phyloP scores from a whole-genome alignment of 2,113 vertebrate species.

The Pygoscelis adeliae region DNA sequence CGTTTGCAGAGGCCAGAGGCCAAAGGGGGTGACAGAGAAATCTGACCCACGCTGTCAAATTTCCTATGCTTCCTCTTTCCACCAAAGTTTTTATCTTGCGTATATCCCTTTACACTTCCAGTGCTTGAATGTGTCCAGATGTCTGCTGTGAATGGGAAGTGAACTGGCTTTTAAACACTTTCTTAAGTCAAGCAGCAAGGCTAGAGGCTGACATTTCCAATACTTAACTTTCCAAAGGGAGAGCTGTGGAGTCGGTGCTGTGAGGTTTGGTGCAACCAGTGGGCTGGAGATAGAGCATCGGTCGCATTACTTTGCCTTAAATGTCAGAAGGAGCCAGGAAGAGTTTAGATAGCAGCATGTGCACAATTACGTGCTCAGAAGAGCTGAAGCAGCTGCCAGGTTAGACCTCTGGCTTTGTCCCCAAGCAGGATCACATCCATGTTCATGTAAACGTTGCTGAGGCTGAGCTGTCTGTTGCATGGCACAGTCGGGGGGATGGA shows the following conservation, averaged over 20 bases:
- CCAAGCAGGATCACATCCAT: background rate
- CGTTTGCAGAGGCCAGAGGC: background rate
- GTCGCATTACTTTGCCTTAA: background rate
- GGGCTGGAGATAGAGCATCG: background rate
- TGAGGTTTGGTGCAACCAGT: background rate
- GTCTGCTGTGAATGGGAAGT: background rate
- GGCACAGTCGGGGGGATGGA: background rate
- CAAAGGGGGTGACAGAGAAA: background rate
- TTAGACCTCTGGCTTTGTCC: slow-evolving; percentile 26
- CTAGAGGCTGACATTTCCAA: slow-evolving; percentile 15
- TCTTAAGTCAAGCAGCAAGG: background rate
- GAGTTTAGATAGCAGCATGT: background rate
- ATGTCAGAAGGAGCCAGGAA: background rate
- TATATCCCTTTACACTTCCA: background rate
- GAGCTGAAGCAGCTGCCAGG: slow-evolving; percentile 33
- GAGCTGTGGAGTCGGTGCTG: background rate
- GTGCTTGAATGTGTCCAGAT: background rate
- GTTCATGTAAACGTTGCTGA: background rate
- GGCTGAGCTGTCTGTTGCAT: background rate
- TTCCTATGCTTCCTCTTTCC: background rate
- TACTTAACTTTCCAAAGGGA: background rate
- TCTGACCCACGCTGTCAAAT: background rate
- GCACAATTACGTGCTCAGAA: background rate
- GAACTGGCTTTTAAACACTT: background rate
- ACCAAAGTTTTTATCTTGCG: background rate